Base-by-base conservation (phyloP, 2,888 invertebrate genomes). In the Dascillus cervinus region DNA sequence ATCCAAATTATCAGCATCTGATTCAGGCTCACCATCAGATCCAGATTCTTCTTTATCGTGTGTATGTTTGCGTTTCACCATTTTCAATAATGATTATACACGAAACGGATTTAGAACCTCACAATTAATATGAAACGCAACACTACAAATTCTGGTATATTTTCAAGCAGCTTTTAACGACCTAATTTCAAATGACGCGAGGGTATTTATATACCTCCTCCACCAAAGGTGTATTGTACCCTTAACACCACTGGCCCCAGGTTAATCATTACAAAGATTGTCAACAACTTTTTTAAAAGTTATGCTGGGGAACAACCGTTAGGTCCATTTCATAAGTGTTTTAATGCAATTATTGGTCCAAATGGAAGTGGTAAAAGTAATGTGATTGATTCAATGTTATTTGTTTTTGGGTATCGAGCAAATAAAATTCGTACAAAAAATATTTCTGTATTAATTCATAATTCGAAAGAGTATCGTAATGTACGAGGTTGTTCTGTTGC, bases 281-380 rank as follows among this genome's bases (percentile, higher is more conserved):
- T 81, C 0, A 95, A 92, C 61, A 75, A 80, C 28, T 92, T 96
- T 62, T 98, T 98, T 61, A 99, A 98, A 65, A 97, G 96, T 55
- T 98, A 97, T 55, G 91, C 88, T 14, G 87, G 88, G 0, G 71
- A 73, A 20, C 79, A 86, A 52, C 63, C 68, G 2, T 70, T 98
- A 29, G 98, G 98, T 0, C 96, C 96, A 0, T 98, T 98, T 65
- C 91, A 97, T 62, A 91, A 94, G 85, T 88, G 89, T 58, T 97
- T 96, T 55, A 91, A 96, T 3, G 79, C 95, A 1, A 94, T 98
- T 32, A 84, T 98, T 45, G 98, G 98, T 0, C 97, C 98, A 0
- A 99, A 98, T 66, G 98, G 98, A 12, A 96, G 94, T 62, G 98
- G 98, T 0, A 98, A 99, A 62, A 95, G 95, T 50, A 98, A 99